Percentiles rank a stretch among this genome's conserved stretches.
These are phyloP conservation scores for Graphium colonna DNA, from an alignment of 2,888 invertebrate species.

Conservation along the genomic window DNA sequence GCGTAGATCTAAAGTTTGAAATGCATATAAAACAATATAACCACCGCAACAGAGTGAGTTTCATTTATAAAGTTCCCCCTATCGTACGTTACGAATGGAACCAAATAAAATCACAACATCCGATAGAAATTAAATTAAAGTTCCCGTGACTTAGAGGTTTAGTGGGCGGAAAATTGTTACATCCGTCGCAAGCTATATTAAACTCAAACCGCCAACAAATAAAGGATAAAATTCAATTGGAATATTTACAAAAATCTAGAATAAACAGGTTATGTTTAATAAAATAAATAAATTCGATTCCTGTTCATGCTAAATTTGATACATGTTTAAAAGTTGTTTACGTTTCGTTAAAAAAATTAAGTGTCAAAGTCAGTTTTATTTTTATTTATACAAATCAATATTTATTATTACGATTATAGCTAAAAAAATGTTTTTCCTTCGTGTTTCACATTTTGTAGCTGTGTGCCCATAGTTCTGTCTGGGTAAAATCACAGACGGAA, in stretches of 20 bases:
- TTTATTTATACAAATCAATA: not conserved
- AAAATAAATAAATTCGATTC: not conserved
- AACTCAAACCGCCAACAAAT: constrained; percentile 4
- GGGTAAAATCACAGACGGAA: too few species aligned
- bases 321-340: too few species aligned
- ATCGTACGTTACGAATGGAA: constrained; percentile 30
- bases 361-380: not conserved
- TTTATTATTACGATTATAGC: not conserved
- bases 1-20: too few species aligned
- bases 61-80: constrained; percentile 64
- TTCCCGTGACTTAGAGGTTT: constrained; percentile 23
- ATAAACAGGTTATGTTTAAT: too few species aligned
- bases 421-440: not conserved
- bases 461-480: too few species aligned
- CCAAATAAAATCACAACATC: constrained; percentile 31
- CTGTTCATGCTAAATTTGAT: constrained; percentile 6
- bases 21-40: too few species aligned
- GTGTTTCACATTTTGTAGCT: too few species aligned
- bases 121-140: constrained; percentile 33
- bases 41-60: too few species aligned
- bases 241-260: not conserved
- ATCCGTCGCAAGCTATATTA: constrained; percentile 1
- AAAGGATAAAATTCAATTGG: not conserved
- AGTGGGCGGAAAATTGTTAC: constrained; percentile 18
- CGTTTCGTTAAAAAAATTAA: not conserved